These are phyloP conservation scores for Gallirallus australis DNA, from an alignment of 2,797 vertebrate genomes.

Conservation along the genomic window DNA sequence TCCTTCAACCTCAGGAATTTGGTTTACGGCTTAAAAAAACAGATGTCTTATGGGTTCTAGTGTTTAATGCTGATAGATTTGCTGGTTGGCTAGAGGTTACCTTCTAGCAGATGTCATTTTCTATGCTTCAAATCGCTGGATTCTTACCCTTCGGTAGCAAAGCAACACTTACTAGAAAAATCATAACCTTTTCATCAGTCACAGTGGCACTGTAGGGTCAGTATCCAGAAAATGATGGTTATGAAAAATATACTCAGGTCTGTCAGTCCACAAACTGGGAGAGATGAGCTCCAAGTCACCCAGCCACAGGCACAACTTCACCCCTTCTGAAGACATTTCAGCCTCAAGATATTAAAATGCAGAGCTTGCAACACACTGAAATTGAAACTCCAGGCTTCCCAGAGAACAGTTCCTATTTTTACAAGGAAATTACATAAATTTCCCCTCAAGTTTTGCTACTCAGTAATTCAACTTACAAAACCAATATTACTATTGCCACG, in stretches of 20 bases:
- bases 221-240: not conserved
- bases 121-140: not conserved
- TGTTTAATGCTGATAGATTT: slow-evolving; percentile 40
- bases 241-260: slow-evolving; percentile 11
- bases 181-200: slow-evolving; percentile 21
- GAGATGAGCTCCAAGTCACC: not conserved
- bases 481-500: not conserved
- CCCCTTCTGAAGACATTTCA: not conserved
- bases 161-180: slow-evolving; percentile 5
- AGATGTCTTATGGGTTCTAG: not conserved
- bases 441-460: slow-evolving; percentile 8
- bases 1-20: not conserved
- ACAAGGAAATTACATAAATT: slow-evolving; percentile 1
- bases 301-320: slow-evolving; percentile 25
- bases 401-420: slow-evolving; percentile 6
- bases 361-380: not conserved
- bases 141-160: slow-evolving; percentile 3
- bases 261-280: slow-evolving; percentile 4
- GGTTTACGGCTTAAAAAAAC: not conserved
- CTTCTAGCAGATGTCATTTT: slow-evolving; percentile 29
- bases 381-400: not conserved
- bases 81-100: slow-evolving; percentile 37
- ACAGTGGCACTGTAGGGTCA: not conserved
- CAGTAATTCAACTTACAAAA: not conserved
- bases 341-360: slow-evolving; percentile 1